Base-by-base conservation (phyloP, 2,888 invertebrate genomes). In the Epicampocera succincta region DNA sequence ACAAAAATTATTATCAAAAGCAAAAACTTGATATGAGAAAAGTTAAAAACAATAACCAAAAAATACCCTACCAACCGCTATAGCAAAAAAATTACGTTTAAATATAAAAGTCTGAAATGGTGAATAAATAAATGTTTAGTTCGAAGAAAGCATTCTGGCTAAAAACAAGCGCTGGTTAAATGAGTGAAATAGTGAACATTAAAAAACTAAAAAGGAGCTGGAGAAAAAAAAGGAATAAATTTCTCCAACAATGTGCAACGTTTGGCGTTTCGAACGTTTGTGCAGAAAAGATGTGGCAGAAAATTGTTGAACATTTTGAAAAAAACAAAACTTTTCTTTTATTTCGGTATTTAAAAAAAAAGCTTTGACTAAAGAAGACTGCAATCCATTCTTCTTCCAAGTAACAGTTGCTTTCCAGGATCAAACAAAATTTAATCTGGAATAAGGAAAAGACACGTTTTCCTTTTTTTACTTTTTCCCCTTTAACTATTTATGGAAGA, bases 1-100 rank as follows among this genome's bases (percentile, higher is more conserved):
- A 56, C 63, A 66, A 75, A 38, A 68, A 76, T 72, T 68, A 68
- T 61, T n/a, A 61, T 60, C 44, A 60, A 61, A 44, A 60, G 60
- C 50, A 44, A 33, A 44, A 75, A 44, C 50, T 60, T 21, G 42
- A 73, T 58, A 72, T 44, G 25, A 21, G 50, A 48, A 61, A 21
- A 69, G 33, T 15, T 38, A 9, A 46, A 46, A 17, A 15, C 68
- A 63, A 46, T 44, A 63, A 42, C 48, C 17, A 56, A 50, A 12
- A 48, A 56, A 75, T 40, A 71, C 44, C 44, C 42, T 56, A 50
- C 44, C 42, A 63, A 48, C 19, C 38, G 44, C 38, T 5, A 21
- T 8, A 61, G 25, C 15, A 48, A 63, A 21, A 52, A 58, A 42
- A 50, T 33, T 40, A 65, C 33, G 50, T 52, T 56, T 21, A 73